phyloP scores from a whole-genome alignment of 2,113 vertebrate species.

The Odontesthes bonariensis region DNA sequence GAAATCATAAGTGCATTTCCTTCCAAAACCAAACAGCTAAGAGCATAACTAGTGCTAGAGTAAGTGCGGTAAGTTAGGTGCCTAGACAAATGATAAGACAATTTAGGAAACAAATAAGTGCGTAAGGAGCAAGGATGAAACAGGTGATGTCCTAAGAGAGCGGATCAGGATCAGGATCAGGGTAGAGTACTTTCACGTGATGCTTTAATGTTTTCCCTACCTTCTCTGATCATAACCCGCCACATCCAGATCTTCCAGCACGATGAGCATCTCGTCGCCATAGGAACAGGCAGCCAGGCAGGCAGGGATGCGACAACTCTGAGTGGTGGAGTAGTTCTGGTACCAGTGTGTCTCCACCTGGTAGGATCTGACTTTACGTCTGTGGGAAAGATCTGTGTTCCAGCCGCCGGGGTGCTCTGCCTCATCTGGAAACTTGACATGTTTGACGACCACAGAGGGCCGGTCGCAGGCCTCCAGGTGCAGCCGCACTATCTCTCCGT shows the following conservation, averaged over 20 bases:
- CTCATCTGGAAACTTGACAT: constrained; percentile 77
- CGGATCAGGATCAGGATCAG: too few species aligned
- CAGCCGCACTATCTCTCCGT: constrained; percentile 80
- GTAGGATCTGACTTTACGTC: constrained; percentile 81
- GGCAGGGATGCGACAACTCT: constrained; percentile 68
- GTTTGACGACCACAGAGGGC: constrained; percentile 81
- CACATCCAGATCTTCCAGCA: constrained; percentile 83
- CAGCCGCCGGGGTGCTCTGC: constrained; percentile 66
- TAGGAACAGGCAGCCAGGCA: constrained; percentile 77
- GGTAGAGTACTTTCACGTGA: too few species aligned
- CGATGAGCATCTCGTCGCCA: constrained; percentile 82
- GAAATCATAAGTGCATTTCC: too few species aligned
- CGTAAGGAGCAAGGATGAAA: too few species aligned
- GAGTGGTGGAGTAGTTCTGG: constrained; percentile 78
- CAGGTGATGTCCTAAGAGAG: too few species aligned
- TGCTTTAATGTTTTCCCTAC: constrained; percentile 19
- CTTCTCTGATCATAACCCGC: constrained; percentile 78
- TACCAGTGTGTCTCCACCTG: constrained; percentile 85
- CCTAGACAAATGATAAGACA: too few species aligned
- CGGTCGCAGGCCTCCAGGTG: constrained; percentile 76
- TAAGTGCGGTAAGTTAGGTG: too few species aligned
- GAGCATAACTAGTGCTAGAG: too few species aligned
- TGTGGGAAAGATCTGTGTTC: constrained; percentile 79
- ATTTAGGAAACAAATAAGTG: too few species aligned
- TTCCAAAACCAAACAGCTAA: too few species aligned